A percentile compares a stretch with the other conserved stretches of the same genome.
These are phyloP conservation scores for Brachyrhaphis roseni DNA, from an alignment of 2,797 vertebrate species.

Conservation along the genomic window DNA sequence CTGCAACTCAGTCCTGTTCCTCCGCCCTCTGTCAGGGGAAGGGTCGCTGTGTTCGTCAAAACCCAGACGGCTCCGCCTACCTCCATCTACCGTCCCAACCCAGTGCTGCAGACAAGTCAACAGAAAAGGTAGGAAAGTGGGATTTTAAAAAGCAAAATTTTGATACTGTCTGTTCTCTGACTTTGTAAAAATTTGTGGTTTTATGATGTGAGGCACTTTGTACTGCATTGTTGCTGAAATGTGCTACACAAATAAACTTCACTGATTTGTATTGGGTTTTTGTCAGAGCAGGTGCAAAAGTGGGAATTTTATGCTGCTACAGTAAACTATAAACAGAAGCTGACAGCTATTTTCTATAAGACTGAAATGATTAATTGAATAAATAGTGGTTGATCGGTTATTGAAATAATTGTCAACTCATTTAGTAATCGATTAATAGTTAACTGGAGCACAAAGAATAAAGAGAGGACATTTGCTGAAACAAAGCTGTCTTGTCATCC, in stretches of 20 bases:
- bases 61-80: slow-evolving; percentile 73
- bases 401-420: no score
- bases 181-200: no score
- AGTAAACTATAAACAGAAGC: neutral
- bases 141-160: neutral
- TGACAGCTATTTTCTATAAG: slow-evolving; percentile 2
- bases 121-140: slow-evolving; percentile 45
- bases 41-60: slow-evolving; percentile 82
- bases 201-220: no score
- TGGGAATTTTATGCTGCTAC: neutral
- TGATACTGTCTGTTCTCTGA: no score
- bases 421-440: no score
- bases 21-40: slow-evolving; percentile 80
- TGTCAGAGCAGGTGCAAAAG: neutral
- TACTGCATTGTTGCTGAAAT: no score
- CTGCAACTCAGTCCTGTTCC: slow-evolving; percentile 81
- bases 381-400: no score
- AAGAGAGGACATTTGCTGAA: no score
- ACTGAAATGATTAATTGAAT: no score
- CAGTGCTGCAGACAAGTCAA: slow-evolving; percentile 53
- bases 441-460: no score
- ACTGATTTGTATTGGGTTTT: neutral
- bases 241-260: no score
- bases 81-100: slow-evolving; percentile 77
- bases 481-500: no score